Evolutionary conservation across 2,113 vertebrate genomes (phyloP).

Genomic region (Heloderma charlesbogerti): DNA sequence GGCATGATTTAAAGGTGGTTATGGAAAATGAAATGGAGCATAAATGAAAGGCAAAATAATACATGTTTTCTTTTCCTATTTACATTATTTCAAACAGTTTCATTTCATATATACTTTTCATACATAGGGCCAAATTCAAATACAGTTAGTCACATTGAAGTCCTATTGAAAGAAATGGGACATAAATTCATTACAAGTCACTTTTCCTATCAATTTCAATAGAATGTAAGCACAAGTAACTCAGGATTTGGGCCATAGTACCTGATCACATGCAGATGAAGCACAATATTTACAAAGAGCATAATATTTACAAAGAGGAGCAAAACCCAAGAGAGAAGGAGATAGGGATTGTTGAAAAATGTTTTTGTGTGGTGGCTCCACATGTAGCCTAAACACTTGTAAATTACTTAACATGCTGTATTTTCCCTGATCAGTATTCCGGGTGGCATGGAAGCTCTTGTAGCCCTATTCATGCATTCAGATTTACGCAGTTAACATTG

Average conservation of each 20-base stretch:
- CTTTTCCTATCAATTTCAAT: not conserved
- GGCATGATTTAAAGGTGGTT: not conserved
- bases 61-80: not conserved
- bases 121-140: not conserved
- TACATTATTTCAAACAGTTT: not conserved
- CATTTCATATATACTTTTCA: not conserved
- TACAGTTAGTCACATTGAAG: not conserved
- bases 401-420: not conserved
- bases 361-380: not conserved
- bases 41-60: not conserved
- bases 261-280: not conserved
- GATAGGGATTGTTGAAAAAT: not conserved
- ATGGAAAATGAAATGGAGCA: not conserved
- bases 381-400: not conserved
- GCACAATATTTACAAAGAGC: not conserved
- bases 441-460: not conserved
- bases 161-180: not conserved
- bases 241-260: not conserved
- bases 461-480: no score
- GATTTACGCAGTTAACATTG: no score
- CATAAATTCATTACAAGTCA: not conserved
- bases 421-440: not conserved
- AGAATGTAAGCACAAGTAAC: no score
- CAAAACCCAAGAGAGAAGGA: no score
- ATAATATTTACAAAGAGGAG: not conserved